These are phyloP conservation scores for Lithophane leautieri DNA, from an alignment of 2,888 invertebrate species.

Conservation along the genomic window DNA sequence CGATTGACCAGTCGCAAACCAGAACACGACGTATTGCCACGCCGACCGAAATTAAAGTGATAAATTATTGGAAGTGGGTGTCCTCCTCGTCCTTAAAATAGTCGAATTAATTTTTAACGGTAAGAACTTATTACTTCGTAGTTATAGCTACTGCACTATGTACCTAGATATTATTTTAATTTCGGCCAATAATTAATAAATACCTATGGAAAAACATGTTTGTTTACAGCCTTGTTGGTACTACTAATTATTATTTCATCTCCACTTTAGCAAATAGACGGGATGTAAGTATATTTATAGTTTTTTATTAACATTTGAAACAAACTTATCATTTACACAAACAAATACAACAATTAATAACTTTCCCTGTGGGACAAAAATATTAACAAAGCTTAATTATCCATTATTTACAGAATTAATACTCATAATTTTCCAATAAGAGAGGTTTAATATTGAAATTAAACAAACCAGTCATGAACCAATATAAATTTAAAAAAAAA, in stretches of 20 bases:
- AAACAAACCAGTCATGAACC: not conserved
- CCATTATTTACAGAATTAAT: not conserved
- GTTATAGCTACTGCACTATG: too few relatives aligned
- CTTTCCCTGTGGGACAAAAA: not conserved
- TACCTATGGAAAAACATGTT: not conserved
- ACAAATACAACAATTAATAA: not conserved
- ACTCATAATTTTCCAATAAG: not conserved
- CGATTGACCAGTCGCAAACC: too few relatives aligned
- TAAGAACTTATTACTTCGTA: too few relatives aligned
- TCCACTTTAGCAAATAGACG: not conserved
- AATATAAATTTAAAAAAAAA: not conserved
- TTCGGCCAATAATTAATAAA: not conserved
- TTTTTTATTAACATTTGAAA: constrained; percentile 8
- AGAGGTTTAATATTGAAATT: not conserved
- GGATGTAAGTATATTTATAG: constrained; percentile 6
- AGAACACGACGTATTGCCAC: too few relatives aligned
- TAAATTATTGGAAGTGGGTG: too few relatives aligned
- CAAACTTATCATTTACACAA: not conserved
- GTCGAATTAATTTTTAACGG: too few relatives aligned
- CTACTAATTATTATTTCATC: constrained; percentile 3
- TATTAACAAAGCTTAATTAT: not conserved
- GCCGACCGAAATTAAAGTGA: too few relatives aligned
- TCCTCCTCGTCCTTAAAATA: too few relatives aligned
- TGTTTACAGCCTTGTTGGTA: not conserved
- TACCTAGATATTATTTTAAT: not conserved